Base-by-base conservation (phyloP, 2,797 vertebrate genomes). In the Onychomys arenicola region DNA sequence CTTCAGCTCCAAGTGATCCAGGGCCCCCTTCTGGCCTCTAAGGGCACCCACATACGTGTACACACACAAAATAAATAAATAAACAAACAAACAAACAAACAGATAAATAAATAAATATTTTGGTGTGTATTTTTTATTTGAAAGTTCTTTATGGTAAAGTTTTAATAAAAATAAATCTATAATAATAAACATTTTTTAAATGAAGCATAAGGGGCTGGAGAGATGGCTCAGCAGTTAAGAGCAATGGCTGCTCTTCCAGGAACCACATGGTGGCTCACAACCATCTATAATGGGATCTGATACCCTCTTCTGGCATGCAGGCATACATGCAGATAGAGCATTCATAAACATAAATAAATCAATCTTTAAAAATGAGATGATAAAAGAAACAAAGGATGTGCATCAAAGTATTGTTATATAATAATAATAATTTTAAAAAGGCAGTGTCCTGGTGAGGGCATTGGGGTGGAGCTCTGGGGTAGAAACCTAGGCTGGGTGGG, bases 401-500 rank as follows among this genome's bases (percentile, higher is more conserved):
- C 43, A 34, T 49, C 29, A 49, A 32, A 14, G 83, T 67, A 69
- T 85, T 69, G 43, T 49, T 85, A 16, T 17, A 49, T 77, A 17
- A 46, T 77, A 52, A 77, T 75, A 52, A 13, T 52, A 43, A 27
- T 43, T 25, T 43, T 13, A 2, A 75, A 57, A n/a, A 21, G 99
- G 99, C 99, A 99, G 99, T 98, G 94, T 99, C 98, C 98, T 99
- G 99, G 99, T 99, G 99, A 99, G 99, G 99, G 98, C 98, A 98
- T 98, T 96, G 98, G 98, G 75, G 59, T 37, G 0, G 99, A 99
- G 98, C 99, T 99, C 98, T 98, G 98, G 98, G 99, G 98, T 99
- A 99, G 98, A 99, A 98, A 99, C 98, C 83, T 32, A 59, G 40
- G 40, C 98, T 98, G 98, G 99, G 99, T 99, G 99, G 99, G 99